phyloP scores from a whole-genome alignment of 2,888 invertebrate species.

The Dryobota labecula region DNA sequence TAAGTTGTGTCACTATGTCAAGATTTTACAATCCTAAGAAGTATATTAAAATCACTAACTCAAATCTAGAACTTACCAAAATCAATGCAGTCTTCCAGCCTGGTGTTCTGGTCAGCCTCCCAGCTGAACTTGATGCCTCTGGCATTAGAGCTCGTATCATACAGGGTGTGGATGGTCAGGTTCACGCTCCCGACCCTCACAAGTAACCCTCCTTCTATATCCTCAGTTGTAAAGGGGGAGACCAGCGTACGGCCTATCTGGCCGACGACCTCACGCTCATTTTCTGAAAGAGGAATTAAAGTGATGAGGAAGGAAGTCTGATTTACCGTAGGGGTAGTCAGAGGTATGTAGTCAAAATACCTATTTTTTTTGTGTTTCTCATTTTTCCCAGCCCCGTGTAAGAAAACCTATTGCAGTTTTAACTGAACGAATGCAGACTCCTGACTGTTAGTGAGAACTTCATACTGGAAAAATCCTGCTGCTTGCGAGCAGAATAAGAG shows the following conservation, averaged over 20 bases:
- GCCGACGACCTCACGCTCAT: constrained; percentile 71
- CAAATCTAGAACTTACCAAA: constrained; percentile 75
- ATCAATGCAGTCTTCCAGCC: constrained; percentile 88
- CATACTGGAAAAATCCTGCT: background rate
- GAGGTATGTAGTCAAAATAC: background rate
- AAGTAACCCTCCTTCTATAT: constrained; percentile 78
- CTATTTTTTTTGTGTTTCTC: background rate
- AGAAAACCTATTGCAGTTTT: background rate
- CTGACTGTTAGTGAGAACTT: background rate
- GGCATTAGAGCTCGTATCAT: constrained; percentile 73
- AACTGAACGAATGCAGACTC: too few relatives aligned
- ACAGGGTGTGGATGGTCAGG: constrained; percentile 77
- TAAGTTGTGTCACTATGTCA: constrained; percentile 26
- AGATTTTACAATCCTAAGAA: constrained; percentile 20
- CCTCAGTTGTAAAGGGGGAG: constrained; percentile 72
- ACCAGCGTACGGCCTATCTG: constrained; percentile 83
- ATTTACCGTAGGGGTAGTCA: background rate
- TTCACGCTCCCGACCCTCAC: constrained; percentile 77
- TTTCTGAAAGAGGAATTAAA: constrained; percentile 63
- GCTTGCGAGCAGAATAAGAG: too few relatives aligned
- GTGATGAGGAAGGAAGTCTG: too few relatives aligned
- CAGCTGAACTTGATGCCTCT: constrained; percentile 82
- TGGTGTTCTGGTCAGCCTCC: constrained; percentile 73
- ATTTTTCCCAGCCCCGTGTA: background rate
- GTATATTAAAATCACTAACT: background rate